These are phyloP conservation scores for Zhengitettix transpicula DNA, from an alignment of 2,888 invertebrate genomes.

Conservation along the genomic window DNA sequence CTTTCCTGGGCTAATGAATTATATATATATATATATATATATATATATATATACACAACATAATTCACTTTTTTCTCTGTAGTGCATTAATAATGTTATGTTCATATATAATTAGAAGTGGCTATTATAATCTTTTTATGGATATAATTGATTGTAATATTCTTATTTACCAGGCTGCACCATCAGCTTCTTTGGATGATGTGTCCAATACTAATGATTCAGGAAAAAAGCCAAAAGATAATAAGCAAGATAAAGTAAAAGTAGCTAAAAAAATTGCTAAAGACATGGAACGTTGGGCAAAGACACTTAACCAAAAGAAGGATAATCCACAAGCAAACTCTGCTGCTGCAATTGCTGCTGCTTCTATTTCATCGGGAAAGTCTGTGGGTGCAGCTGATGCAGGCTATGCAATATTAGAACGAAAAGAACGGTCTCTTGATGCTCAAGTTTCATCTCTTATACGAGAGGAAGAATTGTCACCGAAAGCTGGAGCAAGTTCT, in stretches of 20 bases:
- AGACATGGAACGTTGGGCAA: constrained; percentile 91
- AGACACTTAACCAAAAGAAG: constrained; percentile 91
- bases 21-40: too few species aligned
- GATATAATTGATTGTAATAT: too few species aligned
- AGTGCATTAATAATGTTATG: too few species aligned
- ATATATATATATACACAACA: too few species aligned
- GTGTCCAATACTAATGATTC: constrained; percentile 23
- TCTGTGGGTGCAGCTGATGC: constrained; percentile 74
- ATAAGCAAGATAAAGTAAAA: constrained; percentile 74
- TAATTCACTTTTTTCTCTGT: too few species aligned
- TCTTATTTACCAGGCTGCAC: neutral
- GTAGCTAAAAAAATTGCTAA: constrained; percentile 96
- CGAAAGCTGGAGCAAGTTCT: neutral
- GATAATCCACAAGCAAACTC: constrained; percentile 34
- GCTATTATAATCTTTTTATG: too few species aligned
- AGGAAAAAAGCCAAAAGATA: constrained; percentile 52
- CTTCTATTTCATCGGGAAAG: constrained; percentile 27
- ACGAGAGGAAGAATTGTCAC: neutral
- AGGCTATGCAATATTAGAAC: constrained; percentile 81
- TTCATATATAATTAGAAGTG: too few species aligned
- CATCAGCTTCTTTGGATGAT: constrained; percentile 13
- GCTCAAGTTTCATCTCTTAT: neutral
- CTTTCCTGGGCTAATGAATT: too few species aligned
- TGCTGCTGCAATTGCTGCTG: constrained; percentile 25
- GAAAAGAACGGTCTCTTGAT: constrained; percentile 31